Conservation (phyloP, 2,888 invertebrate species). For the Antitype chi region DNA sequence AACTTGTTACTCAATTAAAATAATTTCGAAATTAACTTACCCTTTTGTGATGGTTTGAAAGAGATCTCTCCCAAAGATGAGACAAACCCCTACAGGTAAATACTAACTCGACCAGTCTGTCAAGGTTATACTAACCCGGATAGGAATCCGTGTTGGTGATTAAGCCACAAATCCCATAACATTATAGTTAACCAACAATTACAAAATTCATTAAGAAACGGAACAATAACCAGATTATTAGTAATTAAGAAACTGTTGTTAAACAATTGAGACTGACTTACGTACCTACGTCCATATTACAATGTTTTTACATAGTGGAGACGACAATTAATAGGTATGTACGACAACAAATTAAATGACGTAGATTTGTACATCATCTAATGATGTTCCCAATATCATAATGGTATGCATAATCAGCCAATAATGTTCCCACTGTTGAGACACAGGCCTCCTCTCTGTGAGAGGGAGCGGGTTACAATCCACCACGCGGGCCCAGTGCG, state of each 20-base stretch:
- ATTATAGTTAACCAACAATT: background rate
- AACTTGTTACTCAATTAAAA: background rate
- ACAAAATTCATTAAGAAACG: background rate
- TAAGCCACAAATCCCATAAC: background rate
- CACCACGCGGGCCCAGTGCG: too few relatives aligned
- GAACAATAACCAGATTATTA: background rate
- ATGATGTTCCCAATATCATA: too few relatives aligned
- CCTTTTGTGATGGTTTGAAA: background rate
- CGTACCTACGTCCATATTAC: too few relatives aligned
- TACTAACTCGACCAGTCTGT: background rate
- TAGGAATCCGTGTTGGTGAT: background rate
- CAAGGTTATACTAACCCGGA: background rate
- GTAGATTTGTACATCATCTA: too few relatives aligned
- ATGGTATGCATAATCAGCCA: too few relatives aligned
- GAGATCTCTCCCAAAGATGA: background rate
- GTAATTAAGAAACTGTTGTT: background rate
- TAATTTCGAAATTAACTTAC: background rate
- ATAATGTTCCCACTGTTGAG: too few relatives aligned
- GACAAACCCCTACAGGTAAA: background rate
- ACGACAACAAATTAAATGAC: too few relatives aligned
- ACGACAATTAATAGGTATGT: too few relatives aligned
- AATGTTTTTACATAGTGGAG: too few relatives aligned
- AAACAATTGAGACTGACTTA: background rate
- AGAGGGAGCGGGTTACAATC: too few relatives aligned
- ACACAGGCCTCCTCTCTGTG: too few relatives aligned